phyloP scores from a whole-genome alignment of 2,888 invertebrate species.

The Gari tellinella region DNA sequence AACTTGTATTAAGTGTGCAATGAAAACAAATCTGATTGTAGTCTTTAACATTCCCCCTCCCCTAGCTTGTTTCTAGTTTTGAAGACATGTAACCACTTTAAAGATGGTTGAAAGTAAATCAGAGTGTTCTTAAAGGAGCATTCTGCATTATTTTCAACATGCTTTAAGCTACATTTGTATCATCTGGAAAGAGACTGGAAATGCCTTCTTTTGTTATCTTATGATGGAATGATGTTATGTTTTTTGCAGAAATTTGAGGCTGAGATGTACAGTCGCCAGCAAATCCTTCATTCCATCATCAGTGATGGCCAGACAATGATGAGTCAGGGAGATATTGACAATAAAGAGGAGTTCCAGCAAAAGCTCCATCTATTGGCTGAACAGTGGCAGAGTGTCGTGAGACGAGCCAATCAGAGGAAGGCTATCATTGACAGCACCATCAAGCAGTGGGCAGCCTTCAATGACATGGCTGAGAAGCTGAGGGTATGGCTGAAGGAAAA shows the following conservation, averaged over 20 bases:
- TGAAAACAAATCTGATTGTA: too few species aligned
- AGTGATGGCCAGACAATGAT: conserved; percentile 81
- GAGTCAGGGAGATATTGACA: conserved; percentile 74
- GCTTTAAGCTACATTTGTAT: too few species aligned
- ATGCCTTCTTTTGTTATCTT: too few species aligned
- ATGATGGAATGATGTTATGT: too few species aligned
- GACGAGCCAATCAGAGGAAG: conserved; percentile 79
- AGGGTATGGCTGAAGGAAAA: conserved; percentile 76
- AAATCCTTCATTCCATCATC: conserved; percentile 81
- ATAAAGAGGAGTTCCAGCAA: conserved; percentile 78
- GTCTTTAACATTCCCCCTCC: too few species aligned
- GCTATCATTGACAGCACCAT: conserved; percentile 77
- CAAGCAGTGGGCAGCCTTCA: conserved; percentile 79
- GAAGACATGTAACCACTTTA: too few species aligned
- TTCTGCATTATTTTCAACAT: too few species aligned
- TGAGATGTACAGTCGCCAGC: conserved; percentile 80
- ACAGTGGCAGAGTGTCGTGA: conserved; percentile 82
- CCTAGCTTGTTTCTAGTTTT: too few species aligned
- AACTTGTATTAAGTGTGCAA: too few species aligned
- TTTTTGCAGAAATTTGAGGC: conserved; percentile 78
- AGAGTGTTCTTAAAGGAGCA: too few species aligned
- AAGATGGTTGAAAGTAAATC: too few species aligned
- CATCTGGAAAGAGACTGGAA: too few species aligned
- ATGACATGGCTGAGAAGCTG: conserved; percentile 73
- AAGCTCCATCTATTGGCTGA: conserved; percentile 80